Evolutionary conservation across 2,797 vertebrate species (phyloP).

Genomic region (Peromyscus melanophrys): DNA sequence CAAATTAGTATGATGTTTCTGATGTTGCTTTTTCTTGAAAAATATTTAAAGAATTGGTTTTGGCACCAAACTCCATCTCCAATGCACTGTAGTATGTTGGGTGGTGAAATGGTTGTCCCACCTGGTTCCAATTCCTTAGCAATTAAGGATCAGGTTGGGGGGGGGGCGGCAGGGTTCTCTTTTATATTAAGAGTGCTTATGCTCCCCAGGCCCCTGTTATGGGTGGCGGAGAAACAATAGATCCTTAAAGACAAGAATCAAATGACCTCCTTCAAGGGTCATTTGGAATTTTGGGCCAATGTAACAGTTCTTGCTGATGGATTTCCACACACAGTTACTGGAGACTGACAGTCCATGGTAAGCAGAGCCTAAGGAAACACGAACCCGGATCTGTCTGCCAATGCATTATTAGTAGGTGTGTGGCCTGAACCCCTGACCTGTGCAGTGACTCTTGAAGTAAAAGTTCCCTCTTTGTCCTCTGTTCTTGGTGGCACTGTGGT

Average conservation of each 20-base stretch:
- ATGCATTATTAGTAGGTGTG: constrained; percentile 86
- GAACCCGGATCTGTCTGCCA: constrained; percentile 81
- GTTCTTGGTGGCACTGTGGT: neutral
- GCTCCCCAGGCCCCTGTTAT: constrained; percentile 7
- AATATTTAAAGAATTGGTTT: constrained; percentile 71
- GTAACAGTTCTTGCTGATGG: constrained; percentile 71
- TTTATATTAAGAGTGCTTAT: constrained; percentile 23
- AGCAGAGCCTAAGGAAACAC: constrained; percentile 78
- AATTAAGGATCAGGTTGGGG: neutral
- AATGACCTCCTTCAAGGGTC: constrained; percentile 73
- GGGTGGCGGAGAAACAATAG: neutral
- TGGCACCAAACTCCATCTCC: constrained; percentile 55
- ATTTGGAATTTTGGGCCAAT: constrained; percentile 58
- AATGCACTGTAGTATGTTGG: constrained; percentile 2
- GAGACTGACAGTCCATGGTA: constrained; percentile 80
- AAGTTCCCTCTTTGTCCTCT: neutral
- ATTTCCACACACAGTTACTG: constrained; percentile 78
- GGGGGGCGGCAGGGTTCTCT: neutral
- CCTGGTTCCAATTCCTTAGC: constrained; percentile 42
- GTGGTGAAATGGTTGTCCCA: constrained; percentile 57
- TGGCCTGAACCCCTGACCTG: constrained; percentile 82
- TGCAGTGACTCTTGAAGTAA: constrained; percentile 61
- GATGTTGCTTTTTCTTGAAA: constrained; percentile 35
- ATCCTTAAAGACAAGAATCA: constrained; percentile 56
- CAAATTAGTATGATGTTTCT: constrained; percentile 51